Percentiles rank a stretch among this genome's conserved stretches.
phyloP scores from a whole-genome alignment of 2,113 vertebrate species.

The Platysteira castanea region DNA sequence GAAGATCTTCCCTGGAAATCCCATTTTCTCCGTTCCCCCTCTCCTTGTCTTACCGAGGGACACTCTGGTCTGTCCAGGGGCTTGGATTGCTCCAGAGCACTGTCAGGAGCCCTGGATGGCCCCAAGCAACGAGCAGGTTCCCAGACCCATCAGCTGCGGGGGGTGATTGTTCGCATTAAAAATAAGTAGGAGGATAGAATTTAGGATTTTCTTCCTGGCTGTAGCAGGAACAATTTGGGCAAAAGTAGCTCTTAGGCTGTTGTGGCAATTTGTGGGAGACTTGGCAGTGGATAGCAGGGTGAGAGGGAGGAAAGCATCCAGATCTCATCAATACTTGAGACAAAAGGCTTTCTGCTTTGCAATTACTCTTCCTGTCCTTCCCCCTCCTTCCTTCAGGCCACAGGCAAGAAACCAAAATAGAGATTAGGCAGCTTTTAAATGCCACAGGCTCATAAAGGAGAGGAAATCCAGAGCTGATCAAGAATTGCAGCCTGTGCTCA shows the following conservation, averaged over 20 bases:
- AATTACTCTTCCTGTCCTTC: conserved; percentile 26
- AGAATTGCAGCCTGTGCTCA: background rate
- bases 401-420: conserved; percentile 1
- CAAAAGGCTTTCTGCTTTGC: conserved; percentile 31
- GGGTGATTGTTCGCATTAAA: rapidly evolving
- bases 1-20: background rate
- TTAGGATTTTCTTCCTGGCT: background rate
- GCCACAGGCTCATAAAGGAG: conserved; percentile 17
- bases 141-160: rapidly evolving
- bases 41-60: background rate
- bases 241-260: background rate
- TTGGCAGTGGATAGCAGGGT: background rate
- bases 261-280: background rate
- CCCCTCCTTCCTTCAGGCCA: conserved; percentile 23
- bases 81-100: background rate
- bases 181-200: background rate
- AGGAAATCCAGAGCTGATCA: background rate
- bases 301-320: background rate
- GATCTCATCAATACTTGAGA: background rate
- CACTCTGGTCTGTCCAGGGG: background rate
- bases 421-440: conserved; percentile 54
- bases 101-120: rapidly evolving
- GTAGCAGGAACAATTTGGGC: background rate
- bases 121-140: background rate
- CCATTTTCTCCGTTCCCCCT: rapidly evolving